phyloP scores from a whole-genome alignment of 53 echinoderm and acorn worm genomes.

The Patiria pectinifera region DNA sequence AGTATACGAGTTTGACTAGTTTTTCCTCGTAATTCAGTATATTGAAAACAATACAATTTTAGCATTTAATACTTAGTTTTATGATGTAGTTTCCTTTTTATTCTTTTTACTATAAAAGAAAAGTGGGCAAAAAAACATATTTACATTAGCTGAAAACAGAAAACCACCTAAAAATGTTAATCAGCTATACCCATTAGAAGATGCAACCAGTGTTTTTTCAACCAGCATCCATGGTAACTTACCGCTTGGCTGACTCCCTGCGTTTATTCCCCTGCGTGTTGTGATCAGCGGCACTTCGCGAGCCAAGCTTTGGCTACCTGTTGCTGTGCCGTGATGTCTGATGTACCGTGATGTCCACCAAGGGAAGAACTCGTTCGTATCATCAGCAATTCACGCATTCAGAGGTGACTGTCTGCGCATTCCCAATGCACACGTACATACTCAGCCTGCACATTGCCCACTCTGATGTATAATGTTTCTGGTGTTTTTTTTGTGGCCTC shows the following conservation, averaged over 20 bases:
- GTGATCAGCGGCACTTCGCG: neutral
- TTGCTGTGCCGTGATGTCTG: constrained; percentile 5
- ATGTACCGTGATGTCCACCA: neutral
- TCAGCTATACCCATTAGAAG: neutral
- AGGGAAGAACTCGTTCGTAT: neutral
- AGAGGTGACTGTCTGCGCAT: neutral
- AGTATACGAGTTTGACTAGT: too few relatives aligned
- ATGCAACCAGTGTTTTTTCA: neutral
- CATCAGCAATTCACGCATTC: neutral
- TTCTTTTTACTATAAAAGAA: neutral
- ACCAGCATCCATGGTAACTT: neutral
- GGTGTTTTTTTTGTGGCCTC: too few relatives aligned
- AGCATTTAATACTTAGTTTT: too few relatives aligned
- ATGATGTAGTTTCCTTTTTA: too few relatives aligned
- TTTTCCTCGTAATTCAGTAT: too few relatives aligned
- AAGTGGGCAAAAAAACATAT: neutral
- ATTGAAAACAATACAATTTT: too few relatives aligned
- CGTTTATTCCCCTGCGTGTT: neutral
- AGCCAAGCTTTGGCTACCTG: constrained; percentile 10
- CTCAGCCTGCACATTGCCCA: neutral
- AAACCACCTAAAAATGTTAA: constrained; percentile 19
- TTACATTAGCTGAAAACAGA: neutral
- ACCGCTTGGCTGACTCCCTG: constrained; percentile 40
- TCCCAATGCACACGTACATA: neutral
- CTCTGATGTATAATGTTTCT: too few relatives aligned